Evolutionary conservation across 2,797 vertebrate species (phyloP).

Genomic region (Oreonectes daqikongensis): DNA sequence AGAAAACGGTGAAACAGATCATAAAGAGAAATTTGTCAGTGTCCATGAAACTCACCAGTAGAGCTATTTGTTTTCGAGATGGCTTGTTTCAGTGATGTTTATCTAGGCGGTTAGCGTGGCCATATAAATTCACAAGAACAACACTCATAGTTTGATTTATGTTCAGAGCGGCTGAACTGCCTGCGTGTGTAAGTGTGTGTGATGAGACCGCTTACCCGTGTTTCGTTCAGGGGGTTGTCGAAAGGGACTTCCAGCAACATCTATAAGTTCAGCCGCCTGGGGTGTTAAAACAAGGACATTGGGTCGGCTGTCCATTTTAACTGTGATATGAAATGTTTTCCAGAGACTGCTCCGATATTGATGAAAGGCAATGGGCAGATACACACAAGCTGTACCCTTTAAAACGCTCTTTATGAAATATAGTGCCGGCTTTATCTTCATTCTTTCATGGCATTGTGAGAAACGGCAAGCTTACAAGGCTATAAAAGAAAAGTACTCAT

Average conservation of each 20-base stretch:
- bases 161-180: constrained; percentile 38
- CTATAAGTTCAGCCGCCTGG: constrained; percentile 39
- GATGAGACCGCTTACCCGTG: constrained; percentile 28
- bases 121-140: constrained; percentile 46
- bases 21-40: constrained; percentile 40
- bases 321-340: constrained; percentile 18
- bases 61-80: constrained; percentile 47
- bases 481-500: constrained; percentile 30
- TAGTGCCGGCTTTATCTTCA: constrained; percentile 6
- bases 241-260: constrained; percentile 52
- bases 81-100: constrained; percentile 50
- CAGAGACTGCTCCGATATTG: constrained; percentile 2
- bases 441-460: constrained; percentile 24
- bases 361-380: constrained; percentile 24
- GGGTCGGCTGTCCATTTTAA: constrained; percentile 22
- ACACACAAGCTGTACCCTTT: not conserved
- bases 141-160: constrained; percentile 60
- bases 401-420: constrained; percentile 30
- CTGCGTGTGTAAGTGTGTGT: constrained; percentile 22
- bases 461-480: constrained; percentile 18
- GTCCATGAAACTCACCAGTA: constrained; percentile 31
- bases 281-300: constrained; percentile 34
- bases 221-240: constrained; percentile 40
- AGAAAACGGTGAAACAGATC: constrained; percentile 31
- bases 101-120: constrained; percentile 44